Conservation (phyloP, 64 coral and sea anemone genomes). For the Montipora sp. region DNA sequence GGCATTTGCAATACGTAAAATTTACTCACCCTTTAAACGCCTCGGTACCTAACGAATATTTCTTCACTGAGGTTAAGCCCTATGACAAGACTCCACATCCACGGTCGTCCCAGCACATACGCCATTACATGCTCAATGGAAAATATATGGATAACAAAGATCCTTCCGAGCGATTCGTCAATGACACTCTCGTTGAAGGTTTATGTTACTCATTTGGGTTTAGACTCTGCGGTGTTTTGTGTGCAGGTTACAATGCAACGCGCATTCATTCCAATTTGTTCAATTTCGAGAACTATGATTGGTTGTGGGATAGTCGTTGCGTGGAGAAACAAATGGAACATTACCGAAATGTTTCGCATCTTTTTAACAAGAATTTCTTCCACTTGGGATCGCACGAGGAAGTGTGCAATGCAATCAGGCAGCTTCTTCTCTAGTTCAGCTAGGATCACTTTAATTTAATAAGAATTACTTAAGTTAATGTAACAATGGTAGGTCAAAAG, state of each 20-base stretch:
- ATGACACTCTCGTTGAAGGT: neutral
- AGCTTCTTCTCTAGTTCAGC: neutral
- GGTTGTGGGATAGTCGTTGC: neutral
- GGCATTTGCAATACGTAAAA: neutral
- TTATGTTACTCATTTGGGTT: neutral
- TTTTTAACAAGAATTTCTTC: neutral
- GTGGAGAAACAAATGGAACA: neutral
- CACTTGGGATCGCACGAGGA: neutral
- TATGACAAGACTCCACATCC: no score
- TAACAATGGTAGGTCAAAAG: no score
- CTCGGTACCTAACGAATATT: neutral
- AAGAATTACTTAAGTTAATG: no score
- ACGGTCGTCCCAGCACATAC: no score
- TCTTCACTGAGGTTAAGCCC: neutral
- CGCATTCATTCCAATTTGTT: neutral
- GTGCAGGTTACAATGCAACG: neutral
- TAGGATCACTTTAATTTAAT: no score
- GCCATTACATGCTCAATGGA: neutral
- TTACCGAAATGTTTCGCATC: neutral
- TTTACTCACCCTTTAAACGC: neutral
- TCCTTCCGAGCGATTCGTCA: neutral
- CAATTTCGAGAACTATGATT: neutral
- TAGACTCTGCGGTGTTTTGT: neutral
- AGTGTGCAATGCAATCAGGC: neutral
- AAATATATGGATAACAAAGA: neutral